phyloP scores from a whole-genome alignment of 2,113 vertebrate genomes.

The Rhea americana region DNA sequence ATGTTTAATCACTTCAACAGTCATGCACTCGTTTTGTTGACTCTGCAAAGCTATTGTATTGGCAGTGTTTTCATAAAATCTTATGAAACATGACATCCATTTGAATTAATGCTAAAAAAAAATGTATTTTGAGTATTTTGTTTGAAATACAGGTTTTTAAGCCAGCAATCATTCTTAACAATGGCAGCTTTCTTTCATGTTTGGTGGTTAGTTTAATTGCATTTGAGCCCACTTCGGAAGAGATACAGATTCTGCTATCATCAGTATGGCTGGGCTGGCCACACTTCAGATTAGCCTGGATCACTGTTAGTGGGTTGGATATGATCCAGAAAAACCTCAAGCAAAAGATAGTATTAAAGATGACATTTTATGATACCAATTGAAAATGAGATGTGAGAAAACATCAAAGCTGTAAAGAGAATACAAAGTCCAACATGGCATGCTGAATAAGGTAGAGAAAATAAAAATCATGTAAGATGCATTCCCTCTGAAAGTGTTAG shows the following conservation, averaged over 20 bases:
- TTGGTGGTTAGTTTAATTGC: not conserved
- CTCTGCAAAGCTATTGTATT: fast-evolving
- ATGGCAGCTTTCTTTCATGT: not conserved
- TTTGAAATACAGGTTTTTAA: fast-evolving
- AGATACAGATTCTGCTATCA: fast-evolving
- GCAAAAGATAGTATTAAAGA: not conserved
- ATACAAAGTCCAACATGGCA: not conserved
- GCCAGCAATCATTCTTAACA: not conserved
- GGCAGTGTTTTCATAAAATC: not conserved
- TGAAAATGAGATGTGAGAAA: not conserved
- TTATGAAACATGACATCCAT: not conserved
- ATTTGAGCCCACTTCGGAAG: fast-evolving
- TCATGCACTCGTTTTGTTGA: not conserved
- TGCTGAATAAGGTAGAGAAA: fast-evolving
- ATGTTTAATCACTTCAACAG: not conserved
- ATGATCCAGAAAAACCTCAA: not conserved
- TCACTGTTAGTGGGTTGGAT: not conserved
- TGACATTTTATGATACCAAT: fast-evolving
- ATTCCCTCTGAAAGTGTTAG: fast-evolving
- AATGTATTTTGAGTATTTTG: fast-evolving
- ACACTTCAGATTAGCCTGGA: not conserved
- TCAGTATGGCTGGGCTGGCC: not conserved
- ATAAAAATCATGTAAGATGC: fast-evolving
- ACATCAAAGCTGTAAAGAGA: not conserved
- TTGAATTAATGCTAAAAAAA: not conserved